phyloP scores from a whole-genome alignment of 2,113 vertebrate species.

The Oenanthe melanoleuca region DNA sequence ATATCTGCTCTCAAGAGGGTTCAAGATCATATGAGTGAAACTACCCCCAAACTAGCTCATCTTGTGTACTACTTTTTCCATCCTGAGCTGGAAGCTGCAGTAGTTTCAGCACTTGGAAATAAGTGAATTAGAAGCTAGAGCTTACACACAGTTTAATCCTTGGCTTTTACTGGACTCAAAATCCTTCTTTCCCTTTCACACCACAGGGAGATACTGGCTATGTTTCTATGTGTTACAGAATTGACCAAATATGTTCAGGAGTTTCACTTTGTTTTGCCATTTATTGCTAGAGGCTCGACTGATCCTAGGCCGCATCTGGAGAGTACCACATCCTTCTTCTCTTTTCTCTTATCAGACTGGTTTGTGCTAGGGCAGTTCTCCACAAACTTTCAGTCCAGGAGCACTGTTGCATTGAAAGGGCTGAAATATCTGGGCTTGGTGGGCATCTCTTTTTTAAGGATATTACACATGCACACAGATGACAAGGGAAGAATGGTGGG shows the following conservation, averaged over 20 bases:
- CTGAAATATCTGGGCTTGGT: neutral
- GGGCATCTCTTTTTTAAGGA: neutral
- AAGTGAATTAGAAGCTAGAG: neutral
- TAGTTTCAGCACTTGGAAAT: neutral
- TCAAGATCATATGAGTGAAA: neutral
- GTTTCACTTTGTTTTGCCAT: neutral
- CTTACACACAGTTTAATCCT: neutral
- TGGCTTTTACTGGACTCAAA: neutral
- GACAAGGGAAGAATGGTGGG: neutral
- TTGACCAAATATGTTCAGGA: neutral
- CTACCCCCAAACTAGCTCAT: neutral
- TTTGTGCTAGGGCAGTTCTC: neutral
- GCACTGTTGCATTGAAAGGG: neutral
- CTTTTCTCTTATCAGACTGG: neutral
- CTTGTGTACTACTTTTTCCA: neutral
- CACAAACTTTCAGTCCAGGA: neutral
- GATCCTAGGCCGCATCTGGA: neutral
- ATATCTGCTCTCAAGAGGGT: neutral
- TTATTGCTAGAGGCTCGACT: neutral
- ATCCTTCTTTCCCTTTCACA: neutral
- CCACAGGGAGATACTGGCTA: neutral
- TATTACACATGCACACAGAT: neutral
- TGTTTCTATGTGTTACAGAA: neutral
- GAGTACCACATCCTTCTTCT: neutral
- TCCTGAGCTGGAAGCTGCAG: neutral